Base-by-base conservation (phyloP, 2,113 vertebrate genomes). In the Rhipidura dahli region DNA sequence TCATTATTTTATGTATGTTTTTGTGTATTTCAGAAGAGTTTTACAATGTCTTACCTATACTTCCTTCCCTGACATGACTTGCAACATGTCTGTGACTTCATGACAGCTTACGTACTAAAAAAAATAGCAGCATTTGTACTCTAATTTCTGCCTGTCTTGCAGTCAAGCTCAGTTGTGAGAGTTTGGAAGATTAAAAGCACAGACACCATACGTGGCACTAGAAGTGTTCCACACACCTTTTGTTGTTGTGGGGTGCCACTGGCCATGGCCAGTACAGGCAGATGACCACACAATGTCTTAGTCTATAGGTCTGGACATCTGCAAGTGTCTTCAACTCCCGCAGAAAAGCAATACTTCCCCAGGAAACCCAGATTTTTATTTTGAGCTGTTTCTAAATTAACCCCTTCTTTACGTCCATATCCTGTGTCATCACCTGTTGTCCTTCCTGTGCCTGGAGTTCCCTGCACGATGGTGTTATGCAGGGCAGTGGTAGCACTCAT, bases 391-490 rank as follows among this genome's bases (percentile, higher is more conserved):
- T 72, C 44, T 63, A 44, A 27, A 24, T 24, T 16, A 33, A 22
- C 26, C 3, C 20, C 35, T 77, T 69, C n/a, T 80, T 60, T 60
- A 30, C 30, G 64, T 66, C 59, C 7, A 1, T 68, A 42, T 54
- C 42, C 37, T 31, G 13, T 40, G 26, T 37, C 26, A 40, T 57
- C 66, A 33, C 19, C 51, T 37, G 31, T 69, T 92, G 56, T 83
- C 75, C 31, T 83, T 77, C 31, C n/a, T 16, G 8, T 3, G 1
- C 40, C 27, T n/a, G 47, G 47, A 42, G 26, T 27, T 68, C 47
- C 7, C 51, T 44, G 12, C 9, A 24, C 27, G 1, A 21, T 1
- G 7, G 9, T 40, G 10, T 37, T 24, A 28, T 0, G 1, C 3
- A 4, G 16, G 42, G 28, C 45, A 56, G 78, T 0, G 1, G 15